Conservation (phyloP, 2,113 vertebrate genomes). For the Lanius ludovicianus region DNA sequence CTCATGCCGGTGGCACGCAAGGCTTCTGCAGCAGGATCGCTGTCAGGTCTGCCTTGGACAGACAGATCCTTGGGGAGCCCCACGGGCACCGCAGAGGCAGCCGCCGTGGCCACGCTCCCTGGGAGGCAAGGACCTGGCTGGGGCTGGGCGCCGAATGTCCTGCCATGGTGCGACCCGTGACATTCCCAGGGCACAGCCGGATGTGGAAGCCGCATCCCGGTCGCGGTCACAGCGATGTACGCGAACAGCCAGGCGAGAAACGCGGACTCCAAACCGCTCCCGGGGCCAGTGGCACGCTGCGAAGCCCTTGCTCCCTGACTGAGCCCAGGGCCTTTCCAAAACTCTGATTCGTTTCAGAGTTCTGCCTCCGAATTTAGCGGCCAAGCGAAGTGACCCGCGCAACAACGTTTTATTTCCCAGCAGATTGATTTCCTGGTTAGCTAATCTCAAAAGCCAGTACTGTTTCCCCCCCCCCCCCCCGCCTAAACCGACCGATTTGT, state of each 20-base stretch:
- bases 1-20: neutral
- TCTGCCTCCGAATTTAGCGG: neutral
- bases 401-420: neutral
- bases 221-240: rapidly evolving
- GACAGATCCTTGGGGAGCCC: rapidly evolving
- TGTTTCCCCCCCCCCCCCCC: neutral
- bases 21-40: neutral
- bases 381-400: neutral
- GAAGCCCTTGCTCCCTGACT: neutral
- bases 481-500: neutral
- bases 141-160: neutral
- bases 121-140: neutral
- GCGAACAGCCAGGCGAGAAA: neutral
- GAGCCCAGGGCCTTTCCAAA: neutral
- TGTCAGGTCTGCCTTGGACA: neutral
- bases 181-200: neutral
- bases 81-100: rapidly evolving
- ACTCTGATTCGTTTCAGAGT: neutral
- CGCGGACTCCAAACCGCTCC: rapidly evolving
- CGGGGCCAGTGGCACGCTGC: rapidly evolving
- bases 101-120: rapidly evolving
- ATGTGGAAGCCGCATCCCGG: rapidly evolving
- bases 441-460: neutral
- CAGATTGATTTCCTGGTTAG: neutral
- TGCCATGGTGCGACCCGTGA: rapidly evolving